Percentiles rank a stretch among this genome's conserved stretches.
These are phyloP conservation scores for Melanotaenia duboulayi DNA, from an alignment of 2,113 vertebrate species.

Conservation along the genomic window DNA sequence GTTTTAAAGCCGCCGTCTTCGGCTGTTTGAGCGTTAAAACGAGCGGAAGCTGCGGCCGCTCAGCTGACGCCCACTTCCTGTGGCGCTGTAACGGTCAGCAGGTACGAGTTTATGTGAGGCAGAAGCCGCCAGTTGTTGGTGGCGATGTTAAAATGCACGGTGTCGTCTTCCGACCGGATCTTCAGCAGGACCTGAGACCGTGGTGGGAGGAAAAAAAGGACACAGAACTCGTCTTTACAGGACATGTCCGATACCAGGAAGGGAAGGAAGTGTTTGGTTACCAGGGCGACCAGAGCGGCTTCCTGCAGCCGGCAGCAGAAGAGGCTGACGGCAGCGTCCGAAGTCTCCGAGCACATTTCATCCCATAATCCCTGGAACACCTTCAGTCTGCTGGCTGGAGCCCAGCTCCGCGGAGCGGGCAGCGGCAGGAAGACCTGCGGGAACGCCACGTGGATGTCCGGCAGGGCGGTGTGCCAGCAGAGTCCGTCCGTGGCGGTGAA, in stretches of 20 bases:
- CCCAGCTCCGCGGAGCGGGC: slow-evolving; percentile 62
- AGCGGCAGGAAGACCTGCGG: slow-evolving; percentile 83
- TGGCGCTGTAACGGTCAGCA: slow-evolving; percentile 69
- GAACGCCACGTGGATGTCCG: slow-evolving; percentile 81
- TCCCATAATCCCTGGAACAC: slow-evolving; percentile 86
- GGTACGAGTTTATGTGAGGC: slow-evolving; percentile 80
- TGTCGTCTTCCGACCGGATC: slow-evolving; percentile 68
- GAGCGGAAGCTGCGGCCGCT: not conserved
- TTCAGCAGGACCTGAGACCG: slow-evolving; percentile 83
- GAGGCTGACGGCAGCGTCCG: slow-evolving; percentile 73
- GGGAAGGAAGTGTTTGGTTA: slow-evolving; percentile 77
- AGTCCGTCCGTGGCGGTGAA: slow-evolving; percentile 83
- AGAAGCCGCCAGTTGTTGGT: slow-evolving; percentile 88
- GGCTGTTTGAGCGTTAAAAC: not conserved
- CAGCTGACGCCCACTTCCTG: not conserved
- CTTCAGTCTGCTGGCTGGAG: not conserved
- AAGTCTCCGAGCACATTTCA: slow-evolving; percentile 49
- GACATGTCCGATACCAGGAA: slow-evolving; percentile 76
- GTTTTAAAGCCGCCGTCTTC: slow-evolving; percentile 27
- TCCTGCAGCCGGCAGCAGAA: slow-evolving; percentile 83
- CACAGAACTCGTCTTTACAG: slow-evolving; percentile 55
- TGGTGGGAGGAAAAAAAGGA: slow-evolving; percentile 85
- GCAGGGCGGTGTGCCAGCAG: slow-evolving; percentile 81
- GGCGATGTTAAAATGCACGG: slow-evolving; percentile 78
- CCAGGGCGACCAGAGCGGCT: slow-evolving; percentile 63